Evolutionary conservation across 2,797 vertebrate genomes (phyloP).

Genomic region (Gallinago stenura): DNA sequence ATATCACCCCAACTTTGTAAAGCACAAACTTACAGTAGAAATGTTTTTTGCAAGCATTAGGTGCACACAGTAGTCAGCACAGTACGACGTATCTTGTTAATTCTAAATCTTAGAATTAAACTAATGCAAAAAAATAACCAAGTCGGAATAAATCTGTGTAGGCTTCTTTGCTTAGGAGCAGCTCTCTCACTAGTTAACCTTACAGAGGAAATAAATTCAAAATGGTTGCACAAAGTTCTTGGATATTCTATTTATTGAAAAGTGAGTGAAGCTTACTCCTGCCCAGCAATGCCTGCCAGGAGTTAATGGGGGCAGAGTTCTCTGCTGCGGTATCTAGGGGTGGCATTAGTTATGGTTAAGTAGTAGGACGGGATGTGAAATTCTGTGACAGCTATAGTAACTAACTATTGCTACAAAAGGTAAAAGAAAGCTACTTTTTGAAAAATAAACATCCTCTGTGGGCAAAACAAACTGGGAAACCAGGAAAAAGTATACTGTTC

Average conservation of each 20-base stretch:
- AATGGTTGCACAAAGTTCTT: neutral
- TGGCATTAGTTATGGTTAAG: neutral
- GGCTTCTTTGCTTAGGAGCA: neutral
- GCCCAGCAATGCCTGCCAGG: neutral
- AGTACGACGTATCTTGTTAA: neutral
- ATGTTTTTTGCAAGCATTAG: neutral
- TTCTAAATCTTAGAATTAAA: neutral
- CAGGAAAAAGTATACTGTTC: neutral
- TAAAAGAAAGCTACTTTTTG: neutral
- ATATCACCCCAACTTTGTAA: neutral
- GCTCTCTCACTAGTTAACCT: neutral
- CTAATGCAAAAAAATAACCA: neutral
- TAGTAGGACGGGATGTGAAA: neutral
- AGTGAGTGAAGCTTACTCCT: neutral
- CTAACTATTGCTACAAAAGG: neutral
- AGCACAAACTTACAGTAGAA: neutral
- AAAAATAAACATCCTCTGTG: neutral
- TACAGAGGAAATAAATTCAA: neutral
- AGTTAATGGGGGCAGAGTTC: neutral
- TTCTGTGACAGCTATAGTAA: neutral
- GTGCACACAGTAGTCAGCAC: neutral
- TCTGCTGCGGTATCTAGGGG: neutral
- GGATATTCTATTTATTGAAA: neutral
- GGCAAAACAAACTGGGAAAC: neutral
- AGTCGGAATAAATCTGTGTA: neutral